Evolutionary conservation across 1,140 invertebrate species (phyloP).

Genomic region (Scaptomyza hsui): DNA sequence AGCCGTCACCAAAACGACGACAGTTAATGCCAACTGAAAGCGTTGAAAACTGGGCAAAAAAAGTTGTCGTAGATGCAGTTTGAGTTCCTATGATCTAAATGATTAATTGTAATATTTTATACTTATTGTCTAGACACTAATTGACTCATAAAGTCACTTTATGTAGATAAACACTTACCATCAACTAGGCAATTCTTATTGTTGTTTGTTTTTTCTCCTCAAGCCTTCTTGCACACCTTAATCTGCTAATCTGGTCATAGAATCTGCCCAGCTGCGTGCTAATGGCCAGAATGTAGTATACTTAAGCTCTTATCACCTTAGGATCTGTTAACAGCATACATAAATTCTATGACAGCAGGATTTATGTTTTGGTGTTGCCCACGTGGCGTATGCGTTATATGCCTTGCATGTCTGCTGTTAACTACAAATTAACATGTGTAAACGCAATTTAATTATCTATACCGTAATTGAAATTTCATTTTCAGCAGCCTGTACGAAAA

Average conservation of each 20-base stretch:
- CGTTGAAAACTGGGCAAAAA: background rate
- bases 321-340: background rate
- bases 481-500: constrained; percentile 10
- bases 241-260: background rate
- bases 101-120: too few relatives aligned
- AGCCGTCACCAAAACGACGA: constrained; percentile 32
- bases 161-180: constrained; percentile 12
- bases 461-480: constrained; percentile 66
- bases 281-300: background rate
- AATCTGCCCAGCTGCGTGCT: background rate
- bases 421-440: constrained; percentile 63
- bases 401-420: constrained; percentile 10
- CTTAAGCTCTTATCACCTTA: background rate
- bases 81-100: too few relatives aligned
- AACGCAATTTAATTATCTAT: constrained; percentile 71
- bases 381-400: constrained; percentile 7
- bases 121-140: background rate
- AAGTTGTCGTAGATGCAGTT: background rate
- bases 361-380: constrained; percentile 3
- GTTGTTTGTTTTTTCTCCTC: background rate
- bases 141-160: background rate
- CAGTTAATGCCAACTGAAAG: constrained; percentile 30
- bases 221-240: background rate
- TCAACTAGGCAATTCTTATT: constrained; percentile 3
- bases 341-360: background rate